Conservation (phyloP, 2,113 vertebrate species). For the Dendropsophus ebraccatus region DNA sequence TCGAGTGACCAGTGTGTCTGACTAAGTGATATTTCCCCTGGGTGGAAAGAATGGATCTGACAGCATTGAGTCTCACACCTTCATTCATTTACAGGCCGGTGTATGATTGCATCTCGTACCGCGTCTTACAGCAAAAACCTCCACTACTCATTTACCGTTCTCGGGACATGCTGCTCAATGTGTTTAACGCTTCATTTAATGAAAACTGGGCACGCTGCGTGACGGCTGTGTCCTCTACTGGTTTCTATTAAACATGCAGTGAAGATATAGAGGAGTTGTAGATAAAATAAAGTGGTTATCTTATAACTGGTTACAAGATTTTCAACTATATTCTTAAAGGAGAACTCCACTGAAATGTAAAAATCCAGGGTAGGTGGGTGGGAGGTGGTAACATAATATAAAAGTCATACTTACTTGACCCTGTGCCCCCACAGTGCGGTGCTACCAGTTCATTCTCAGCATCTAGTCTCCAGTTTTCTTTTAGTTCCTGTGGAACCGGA, state of each 20-base stretch:
- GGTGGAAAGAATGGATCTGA: conserved; percentile 22
- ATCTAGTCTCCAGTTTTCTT: too few species aligned
- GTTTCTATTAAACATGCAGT: neutral
- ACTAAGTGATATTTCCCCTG: conserved; percentile 37
- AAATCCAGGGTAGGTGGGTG: too few species aligned
- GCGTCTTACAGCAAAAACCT: conserved; percentile 34
- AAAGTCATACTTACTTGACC: too few species aligned
- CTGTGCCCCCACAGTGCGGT: too few species aligned
- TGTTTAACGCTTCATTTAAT: conserved; percentile 43
- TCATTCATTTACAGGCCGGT: conserved; percentile 23
- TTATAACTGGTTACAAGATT: too few species aligned
- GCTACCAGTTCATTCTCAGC: too few species aligned
- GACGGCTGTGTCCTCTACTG: neutral
- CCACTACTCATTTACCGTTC: neutral
- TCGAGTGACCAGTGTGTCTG: conserved; percentile 30
- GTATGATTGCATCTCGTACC: conserved; percentile 8
- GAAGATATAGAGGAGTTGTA: neutral
- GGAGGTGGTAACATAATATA: too few species aligned
- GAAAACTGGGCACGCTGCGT: neutral
- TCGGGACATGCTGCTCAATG: conserved; percentile 19
- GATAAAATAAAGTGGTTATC: too few species aligned
- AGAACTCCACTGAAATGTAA: too few species aligned
- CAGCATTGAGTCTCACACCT: conserved; percentile 37
- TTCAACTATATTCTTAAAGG: too few species aligned
- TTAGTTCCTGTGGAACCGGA: too few species aligned